These are phyloP conservation scores for Axinella damicornis DNA, from an alignment of 37 sponge, comb jelly and placozoan species.

Conservation along the genomic window DNA sequence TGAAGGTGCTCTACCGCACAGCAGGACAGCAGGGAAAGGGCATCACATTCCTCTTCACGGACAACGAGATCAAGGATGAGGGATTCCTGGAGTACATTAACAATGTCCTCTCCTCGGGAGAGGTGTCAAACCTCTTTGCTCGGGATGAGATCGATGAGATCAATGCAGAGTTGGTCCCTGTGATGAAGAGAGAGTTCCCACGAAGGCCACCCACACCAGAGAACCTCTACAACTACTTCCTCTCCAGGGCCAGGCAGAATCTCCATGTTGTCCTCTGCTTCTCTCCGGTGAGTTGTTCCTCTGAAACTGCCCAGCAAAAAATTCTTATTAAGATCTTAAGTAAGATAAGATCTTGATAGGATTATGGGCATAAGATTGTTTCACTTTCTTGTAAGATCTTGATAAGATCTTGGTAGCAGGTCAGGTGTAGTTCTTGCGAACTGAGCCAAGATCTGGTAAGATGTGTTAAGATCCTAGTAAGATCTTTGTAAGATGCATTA, in stretches of 20 bases:
- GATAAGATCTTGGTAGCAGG: no score
- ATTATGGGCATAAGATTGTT: neutral
- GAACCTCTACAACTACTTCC: constrained; percentile 97
- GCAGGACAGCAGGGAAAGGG: constrained; percentile 96
- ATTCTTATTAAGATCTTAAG: neutral
- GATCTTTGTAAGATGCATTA: no score
- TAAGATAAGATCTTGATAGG: no score
- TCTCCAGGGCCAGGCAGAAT: constrained; percentile 93
- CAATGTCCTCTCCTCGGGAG: constrained; percentile 99
- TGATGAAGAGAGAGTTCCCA: constrained; percentile 99
- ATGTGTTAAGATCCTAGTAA: no score
- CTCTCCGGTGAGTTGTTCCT: constrained; percentile 95
- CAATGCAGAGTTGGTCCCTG: constrained; percentile 85
- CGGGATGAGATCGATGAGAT: constrained; percentile 99
- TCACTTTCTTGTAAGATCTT: neutral
- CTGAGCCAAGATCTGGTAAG: no score
- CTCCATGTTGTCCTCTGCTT: constrained; percentile 99
- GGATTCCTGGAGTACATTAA: constrained; percentile 99
- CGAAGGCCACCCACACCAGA: constrained; percentile 97
- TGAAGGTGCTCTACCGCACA: constrained; percentile 91
- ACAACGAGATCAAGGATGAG: constrained; percentile 99
- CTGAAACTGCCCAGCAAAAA: neutral
- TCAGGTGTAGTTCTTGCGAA: no score
- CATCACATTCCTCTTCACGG: constrained; percentile 98
- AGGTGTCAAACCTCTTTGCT: constrained; percentile 97